Evolutionary conservation across 2,113 vertebrate species (phyloP).

Genomic region (Climacteris rufus): DNA sequence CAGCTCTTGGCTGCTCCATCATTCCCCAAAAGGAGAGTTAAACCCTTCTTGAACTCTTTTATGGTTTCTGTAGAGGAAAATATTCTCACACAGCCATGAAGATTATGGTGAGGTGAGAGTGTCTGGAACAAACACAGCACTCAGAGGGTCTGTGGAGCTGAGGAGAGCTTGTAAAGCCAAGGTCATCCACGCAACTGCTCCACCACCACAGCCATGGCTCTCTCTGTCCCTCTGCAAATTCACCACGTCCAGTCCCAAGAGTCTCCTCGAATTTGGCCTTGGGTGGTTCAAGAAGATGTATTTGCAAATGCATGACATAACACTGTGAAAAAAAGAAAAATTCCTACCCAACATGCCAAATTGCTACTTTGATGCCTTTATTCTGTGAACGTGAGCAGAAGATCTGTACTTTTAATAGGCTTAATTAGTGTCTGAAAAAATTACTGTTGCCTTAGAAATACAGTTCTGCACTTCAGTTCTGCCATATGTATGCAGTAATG

Average conservation of each 20-base stretch:
- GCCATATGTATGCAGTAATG: neutral
- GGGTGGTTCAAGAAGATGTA: neutral
- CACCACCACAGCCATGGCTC: neutral
- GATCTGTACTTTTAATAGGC: neutral
- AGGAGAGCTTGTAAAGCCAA: neutral
- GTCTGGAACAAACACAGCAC: neutral
- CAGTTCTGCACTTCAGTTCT: neutral
- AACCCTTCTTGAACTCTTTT: neutral
- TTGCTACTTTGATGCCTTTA: neutral
- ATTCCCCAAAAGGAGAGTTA: neutral
- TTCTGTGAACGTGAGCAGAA: neutral
- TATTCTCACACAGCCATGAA: neutral
- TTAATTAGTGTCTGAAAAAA: conserved; percentile 33
- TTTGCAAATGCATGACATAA: neutral
- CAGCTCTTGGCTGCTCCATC: neutral
- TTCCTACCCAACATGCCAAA: neutral
- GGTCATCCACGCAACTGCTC: too few relatives aligned
- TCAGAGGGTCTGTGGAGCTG: neutral
- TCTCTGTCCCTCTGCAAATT: neutral
- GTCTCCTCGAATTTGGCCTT: neutral
- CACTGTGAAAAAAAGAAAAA: neutral
- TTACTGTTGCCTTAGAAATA: conserved; percentile 20
- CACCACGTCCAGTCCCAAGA: neutral
- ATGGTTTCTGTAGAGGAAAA: neutral
- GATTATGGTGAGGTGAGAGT: neutral